Percentiles rank a stretch among this genome's conserved stretches.
These are phyloP conservation scores for Ostrea denselamellosa DNA, from an alignment of 1,140 invertebrate species.

Conservation along the genomic window DNA sequence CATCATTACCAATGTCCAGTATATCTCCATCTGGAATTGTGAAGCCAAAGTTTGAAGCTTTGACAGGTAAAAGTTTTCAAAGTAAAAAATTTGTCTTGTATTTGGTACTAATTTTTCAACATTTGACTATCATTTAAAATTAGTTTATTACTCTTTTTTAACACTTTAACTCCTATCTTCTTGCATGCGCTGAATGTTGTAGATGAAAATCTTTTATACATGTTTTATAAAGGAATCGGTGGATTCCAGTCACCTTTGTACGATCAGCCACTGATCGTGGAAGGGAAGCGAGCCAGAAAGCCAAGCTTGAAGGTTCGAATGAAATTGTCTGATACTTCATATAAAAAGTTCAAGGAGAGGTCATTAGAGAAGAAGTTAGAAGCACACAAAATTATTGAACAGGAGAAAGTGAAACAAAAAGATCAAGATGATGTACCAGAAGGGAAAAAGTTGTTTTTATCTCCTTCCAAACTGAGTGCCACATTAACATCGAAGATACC, in stretches of 20 bases:
- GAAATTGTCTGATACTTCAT: constrained; percentile 64
- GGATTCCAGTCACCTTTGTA: constrained; percentile 53
- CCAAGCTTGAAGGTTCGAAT: constrained; percentile 74
- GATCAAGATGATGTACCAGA: constrained; percentile 7
- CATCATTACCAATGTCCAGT: constrained; percentile 4
- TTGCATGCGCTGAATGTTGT: constrained; percentile 33
- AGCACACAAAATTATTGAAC: constrained; percentile 43
- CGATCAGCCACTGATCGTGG: constrained; percentile 75
- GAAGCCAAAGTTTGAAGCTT: constrained; percentile 19
- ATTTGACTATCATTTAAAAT: not conserved
- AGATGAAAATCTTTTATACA: constrained; percentile 31
- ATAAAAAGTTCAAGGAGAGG: constrained; percentile 46
- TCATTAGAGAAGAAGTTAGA: constrained; percentile 51
- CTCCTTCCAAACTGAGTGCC: constrained; percentile 53
- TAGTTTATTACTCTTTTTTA: not conserved
- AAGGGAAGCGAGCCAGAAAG: constrained; percentile 77
- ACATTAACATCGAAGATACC: constrained; percentile 47
- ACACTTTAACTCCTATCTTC: not conserved
- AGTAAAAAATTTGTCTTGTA: not conserved
- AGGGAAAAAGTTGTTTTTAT: constrained; percentile 44
- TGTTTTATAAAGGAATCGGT: constrained; percentile 38
- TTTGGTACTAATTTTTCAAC: constrained; percentile 7
- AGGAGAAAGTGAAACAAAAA: constrained; percentile 42
- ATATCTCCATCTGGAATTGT: constrained; percentile 34
- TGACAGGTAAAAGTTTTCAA: not conserved